phyloP scores from a whole-genome alignment of 2,113 vertebrate genomes.

The Hemibates koningsi region DNA sequence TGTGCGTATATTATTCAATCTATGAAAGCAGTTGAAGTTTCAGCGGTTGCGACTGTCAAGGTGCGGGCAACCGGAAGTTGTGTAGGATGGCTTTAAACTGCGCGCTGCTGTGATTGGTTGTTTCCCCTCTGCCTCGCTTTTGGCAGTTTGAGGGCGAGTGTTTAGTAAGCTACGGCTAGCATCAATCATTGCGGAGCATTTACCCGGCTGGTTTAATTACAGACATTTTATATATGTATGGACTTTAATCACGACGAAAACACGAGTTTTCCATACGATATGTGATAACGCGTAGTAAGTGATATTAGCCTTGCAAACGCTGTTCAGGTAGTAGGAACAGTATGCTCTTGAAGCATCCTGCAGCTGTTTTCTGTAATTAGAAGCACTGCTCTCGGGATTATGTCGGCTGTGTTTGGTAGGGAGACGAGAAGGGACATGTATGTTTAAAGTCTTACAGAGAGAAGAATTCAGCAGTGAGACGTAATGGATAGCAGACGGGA shows the following conservation, averaged over 20 bases:
- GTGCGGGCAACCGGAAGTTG: neutral
- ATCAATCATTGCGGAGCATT: neutral
- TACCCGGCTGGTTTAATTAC: neutral
- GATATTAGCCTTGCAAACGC: neutral
- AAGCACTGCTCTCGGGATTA: constrained; percentile 16
- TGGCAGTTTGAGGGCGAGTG: neutral
- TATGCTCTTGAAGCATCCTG: neutral
- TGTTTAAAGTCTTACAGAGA: neutral
- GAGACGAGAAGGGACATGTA: neutral
- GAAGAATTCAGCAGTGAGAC: neutral
- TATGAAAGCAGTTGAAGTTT: neutral
- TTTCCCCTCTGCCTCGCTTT: rapidly evolving
- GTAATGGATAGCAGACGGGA: constrained; percentile 65
- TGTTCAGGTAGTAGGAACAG: neutral
- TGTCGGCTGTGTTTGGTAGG: neutral
- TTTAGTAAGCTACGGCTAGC: neutral
- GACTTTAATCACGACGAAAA: neutral
- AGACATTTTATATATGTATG: neutral
- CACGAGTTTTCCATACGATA: neutral
- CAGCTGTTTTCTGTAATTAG: constrained; percentile 4
- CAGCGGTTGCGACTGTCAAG: neutral
- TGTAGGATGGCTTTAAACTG: neutral
- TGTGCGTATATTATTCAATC: neutral
- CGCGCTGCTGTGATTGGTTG: neutral
- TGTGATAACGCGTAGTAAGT: neutral